phyloP scores from a whole-genome alignment of 1,140 invertebrate species.

The Helicoverpa armigera region DNA sequence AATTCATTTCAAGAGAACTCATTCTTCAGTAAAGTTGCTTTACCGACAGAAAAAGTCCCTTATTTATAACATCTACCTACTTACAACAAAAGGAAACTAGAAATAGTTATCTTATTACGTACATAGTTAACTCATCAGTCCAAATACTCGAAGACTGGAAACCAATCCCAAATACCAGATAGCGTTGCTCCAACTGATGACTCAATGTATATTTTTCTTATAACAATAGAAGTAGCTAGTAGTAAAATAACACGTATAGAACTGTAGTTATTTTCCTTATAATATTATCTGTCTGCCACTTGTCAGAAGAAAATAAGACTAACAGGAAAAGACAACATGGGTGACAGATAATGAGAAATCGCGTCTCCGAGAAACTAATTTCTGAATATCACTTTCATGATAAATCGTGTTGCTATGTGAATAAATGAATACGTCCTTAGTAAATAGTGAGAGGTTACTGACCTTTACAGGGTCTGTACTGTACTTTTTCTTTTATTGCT shows the following conservation, averaged over 20 bases:
- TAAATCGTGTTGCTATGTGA: neutral
- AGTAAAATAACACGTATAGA: neutral
- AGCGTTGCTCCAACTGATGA: neutral
- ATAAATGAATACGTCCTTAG: neutral
- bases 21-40: too few relatives aligned
- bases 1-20: too few relatives aligned
- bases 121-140: too few relatives aligned
- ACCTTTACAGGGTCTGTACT: too few relatives aligned
- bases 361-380: constrained; percentile 13
- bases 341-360: constrained; percentile 12
- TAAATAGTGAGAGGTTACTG: too few relatives aligned
- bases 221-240: neutral
- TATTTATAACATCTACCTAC: too few relatives aligned
- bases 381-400: neutral
- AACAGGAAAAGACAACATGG: constrained; percentile 3
- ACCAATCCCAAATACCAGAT: constrained; percentile 5
- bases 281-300: neutral
- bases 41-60: too few relatives aligned
- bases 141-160: neutral
- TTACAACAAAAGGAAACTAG: too few relatives aligned
- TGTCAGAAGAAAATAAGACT: neutral
- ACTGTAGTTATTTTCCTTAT: constrained; percentile 9
- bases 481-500: too few relatives aligned
- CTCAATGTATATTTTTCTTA: neutral
- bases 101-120: too few relatives aligned